Evolutionary conservation across 1,140 invertebrate genomes (phyloP).

Genomic region (Carposina sasakii): DNA sequence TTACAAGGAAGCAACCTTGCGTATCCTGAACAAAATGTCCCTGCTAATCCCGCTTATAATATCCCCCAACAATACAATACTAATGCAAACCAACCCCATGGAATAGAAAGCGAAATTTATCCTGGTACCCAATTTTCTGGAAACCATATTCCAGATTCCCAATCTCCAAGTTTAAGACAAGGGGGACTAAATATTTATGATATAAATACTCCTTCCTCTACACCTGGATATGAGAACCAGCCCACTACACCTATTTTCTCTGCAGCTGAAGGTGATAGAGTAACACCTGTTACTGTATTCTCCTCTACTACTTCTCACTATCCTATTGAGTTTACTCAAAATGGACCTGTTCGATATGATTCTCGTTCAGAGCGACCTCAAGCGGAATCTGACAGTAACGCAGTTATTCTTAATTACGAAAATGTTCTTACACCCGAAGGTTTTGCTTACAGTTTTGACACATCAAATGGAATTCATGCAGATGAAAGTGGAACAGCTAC

Average conservation of each 20-base stretch:
- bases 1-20: not conserved
- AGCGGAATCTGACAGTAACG: conserved; percentile 41
- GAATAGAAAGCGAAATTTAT: not conserved
- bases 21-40: not conserved
- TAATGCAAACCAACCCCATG: no score
- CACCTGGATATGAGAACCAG: not conserved
- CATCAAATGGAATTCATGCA: conserved; percentile 76
- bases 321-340: no score
- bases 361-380: conserved; percentile 31
- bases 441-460: conserved; percentile 74
- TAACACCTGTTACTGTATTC: not conserved
- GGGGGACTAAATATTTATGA: not conserved
- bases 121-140: not conserved
- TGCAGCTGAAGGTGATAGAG: not conserved
- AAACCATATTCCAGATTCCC: not conserved
- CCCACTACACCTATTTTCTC: not conserved
- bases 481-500: conserved; percentile 71
- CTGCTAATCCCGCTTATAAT: not conserved
- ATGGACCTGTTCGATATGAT: no score
- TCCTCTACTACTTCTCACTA: not conserved
- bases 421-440: conserved; percentile 72
- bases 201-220: not conserved
- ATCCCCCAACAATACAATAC: not conserved
- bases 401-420: conserved; percentile 44
- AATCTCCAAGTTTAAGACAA: not conserved